phyloP scores from a whole-genome alignment of 1,140 invertebrate genomes.

The Plectrocnemia conspersa region DNA sequence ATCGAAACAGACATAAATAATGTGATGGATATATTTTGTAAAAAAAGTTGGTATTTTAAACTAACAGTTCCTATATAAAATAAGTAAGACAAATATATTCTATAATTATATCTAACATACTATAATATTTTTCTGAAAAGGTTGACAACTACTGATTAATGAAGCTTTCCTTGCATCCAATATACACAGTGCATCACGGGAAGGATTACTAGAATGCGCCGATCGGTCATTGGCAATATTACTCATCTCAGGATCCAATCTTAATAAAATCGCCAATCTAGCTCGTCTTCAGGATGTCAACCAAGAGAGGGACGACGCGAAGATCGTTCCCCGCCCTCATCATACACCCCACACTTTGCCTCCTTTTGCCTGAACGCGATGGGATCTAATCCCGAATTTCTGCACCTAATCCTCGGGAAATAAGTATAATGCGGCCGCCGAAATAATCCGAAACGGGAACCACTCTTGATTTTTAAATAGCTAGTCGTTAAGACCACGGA shows the following conservation, averaged over 20 bases:
- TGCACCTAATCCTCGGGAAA: slow-evolving; percentile 33
- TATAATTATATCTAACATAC: no score
- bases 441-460: slow-evolving; percentile 29
- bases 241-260: slow-evolving; percentile 32
- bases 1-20: no score
- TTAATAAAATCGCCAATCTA: slow-evolving; percentile 33
- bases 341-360: slow-evolving; percentile 8
- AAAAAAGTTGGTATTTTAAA: no score
- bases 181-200: no score
- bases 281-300: not conserved
- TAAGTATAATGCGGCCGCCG: slow-evolving; percentile 32
- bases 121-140: no score
- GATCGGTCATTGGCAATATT: slow-evolving; percentile 15
- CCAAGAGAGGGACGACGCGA: not conserved
- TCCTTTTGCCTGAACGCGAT: slow-evolving; percentile 10
- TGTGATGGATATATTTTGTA: no score
- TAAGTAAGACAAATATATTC: no score
- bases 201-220: no score
- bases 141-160: no score
- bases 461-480: slow-evolving; percentile 35
- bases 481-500: no score
- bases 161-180: no score
- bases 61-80: no score
- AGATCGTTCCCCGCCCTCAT: not conserved
- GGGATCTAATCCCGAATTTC: slow-evolving; percentile 34